These are phyloP conservation scores for Mythimna pallens DNA, from an alignment of 2,888 invertebrate species.

Conservation along the genomic window DNA sequence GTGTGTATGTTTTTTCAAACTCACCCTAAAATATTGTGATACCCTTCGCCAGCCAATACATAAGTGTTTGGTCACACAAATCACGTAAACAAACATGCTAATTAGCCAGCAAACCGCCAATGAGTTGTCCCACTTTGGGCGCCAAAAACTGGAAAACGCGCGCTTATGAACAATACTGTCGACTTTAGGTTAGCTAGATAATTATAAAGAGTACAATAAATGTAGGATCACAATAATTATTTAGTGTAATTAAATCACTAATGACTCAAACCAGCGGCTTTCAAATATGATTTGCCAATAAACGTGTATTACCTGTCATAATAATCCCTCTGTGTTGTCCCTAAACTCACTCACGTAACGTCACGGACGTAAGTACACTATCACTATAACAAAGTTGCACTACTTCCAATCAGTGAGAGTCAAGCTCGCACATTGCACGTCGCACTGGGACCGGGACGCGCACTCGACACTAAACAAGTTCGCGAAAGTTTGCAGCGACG, in stretches of 20 bases:
- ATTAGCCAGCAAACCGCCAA: background rate
- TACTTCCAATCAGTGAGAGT: conserved; percentile 25
- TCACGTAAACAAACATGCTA: background rate
- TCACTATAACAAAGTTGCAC: conserved; percentile 49
- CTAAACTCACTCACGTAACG: conserved; percentile 41
- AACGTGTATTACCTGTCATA: conserved; percentile 42
- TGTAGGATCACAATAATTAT: background rate
- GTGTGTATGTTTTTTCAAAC: background rate
- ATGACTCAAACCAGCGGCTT: background rate
- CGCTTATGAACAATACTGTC: background rate
- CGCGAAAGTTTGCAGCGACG: conserved; percentile 56
- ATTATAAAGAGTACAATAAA: background rate
- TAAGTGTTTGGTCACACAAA: background rate
- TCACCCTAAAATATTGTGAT: background rate
- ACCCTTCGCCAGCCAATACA: background rate
- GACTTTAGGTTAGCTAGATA: background rate
- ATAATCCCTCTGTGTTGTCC: conserved; percentile 7
- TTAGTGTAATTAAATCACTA: background rate
- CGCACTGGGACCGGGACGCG: background rate
- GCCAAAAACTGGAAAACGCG: conserved; percentile 37
- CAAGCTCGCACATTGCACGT: background rate
- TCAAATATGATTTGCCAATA: background rate
- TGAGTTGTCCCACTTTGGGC: conserved; percentile 53
- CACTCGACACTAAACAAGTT: conserved; percentile 39
- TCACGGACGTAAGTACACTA: conserved; percentile 36